phyloP scores from a whole-genome alignment of 2,888 invertebrate genomes.

The Rhyacophila evoluta region DNA sequence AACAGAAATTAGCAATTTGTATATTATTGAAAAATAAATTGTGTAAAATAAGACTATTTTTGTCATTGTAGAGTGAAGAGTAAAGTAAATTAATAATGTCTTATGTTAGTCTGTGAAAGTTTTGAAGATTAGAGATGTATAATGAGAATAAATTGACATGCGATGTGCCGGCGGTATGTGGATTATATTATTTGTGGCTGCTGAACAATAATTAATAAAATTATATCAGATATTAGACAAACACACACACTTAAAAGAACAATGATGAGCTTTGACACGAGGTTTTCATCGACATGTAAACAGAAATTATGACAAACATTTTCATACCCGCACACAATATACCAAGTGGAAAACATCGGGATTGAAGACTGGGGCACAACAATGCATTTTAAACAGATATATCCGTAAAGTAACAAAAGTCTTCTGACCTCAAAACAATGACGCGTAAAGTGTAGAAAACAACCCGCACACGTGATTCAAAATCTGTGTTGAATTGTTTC shows the following conservation, averaged over 20 bases:
- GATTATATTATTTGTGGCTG: slow-evolving; percentile 10
- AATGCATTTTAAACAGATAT: slow-evolving; percentile 70
- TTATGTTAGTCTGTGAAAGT: background rate
- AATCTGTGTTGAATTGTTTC: slow-evolving; percentile 33
- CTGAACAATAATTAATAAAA: slow-evolving; percentile 27
- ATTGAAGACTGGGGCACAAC: slow-evolving; percentile 85
- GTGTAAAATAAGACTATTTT: too few species aligned
- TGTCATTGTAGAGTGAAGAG: too few species aligned
- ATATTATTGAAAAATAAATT: too few species aligned
- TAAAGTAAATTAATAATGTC: background rate
- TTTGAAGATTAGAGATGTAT: background rate
- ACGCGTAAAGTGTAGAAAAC: slow-evolving; percentile 38
- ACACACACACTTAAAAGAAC: slow-evolving; percentile 51
- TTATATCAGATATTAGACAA: slow-evolving; percentile 34
- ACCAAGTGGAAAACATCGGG: slow-evolving; percentile 57
- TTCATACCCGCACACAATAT: slow-evolving; percentile 54
- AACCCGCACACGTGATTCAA: slow-evolving; percentile 47
- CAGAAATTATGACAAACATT: slow-evolving; percentile 54
- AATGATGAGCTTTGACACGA: slow-evolving; percentile 40
- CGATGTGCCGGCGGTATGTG: slow-evolving; percentile 42
- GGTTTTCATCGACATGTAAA: slow-evolving; percentile 49
- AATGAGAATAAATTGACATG: slow-evolving; percentile 37
- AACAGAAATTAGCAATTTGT: background rate
- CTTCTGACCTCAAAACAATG: slow-evolving; percentile 29
- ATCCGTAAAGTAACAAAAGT: slow-evolving; percentile 50